phyloP scores from a whole-genome alignment of 2,113 vertebrate species.

The Plestiodon gilberti region DNA sequence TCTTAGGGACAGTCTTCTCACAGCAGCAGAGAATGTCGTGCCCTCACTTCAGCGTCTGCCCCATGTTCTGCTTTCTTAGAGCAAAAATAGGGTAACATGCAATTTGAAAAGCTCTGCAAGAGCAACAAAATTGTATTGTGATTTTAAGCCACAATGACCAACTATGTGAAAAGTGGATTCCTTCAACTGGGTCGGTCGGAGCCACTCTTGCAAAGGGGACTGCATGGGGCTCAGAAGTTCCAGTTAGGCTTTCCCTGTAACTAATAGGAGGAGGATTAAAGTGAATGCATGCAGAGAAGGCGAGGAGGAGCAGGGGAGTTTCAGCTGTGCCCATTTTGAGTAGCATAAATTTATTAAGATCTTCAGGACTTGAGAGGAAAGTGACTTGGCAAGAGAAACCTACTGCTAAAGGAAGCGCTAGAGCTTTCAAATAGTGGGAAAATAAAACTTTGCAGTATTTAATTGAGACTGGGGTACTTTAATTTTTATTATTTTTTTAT shows the following conservation, averaged over 20 bases:
- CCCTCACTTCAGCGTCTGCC: too few species aligned
- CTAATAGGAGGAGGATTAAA: not conserved
- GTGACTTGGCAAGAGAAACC: constrained; percentile 15
- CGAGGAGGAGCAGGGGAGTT: too few species aligned
- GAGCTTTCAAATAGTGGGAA: constrained; percentile 32
- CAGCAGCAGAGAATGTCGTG: too few species aligned
- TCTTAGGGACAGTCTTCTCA: too few species aligned
- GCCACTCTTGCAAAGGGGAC: too few species aligned
- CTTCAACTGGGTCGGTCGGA: not conserved
- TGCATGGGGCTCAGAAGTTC: not conserved
- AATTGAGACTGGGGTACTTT: constrained; percentile 31
- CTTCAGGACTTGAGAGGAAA: constrained; percentile 11
- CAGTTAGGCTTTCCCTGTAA: not conserved
- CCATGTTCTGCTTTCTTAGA: not conserved
- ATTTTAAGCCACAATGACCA: not conserved
- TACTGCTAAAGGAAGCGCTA: not conserved
- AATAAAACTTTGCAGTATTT: constrained; percentile 35
- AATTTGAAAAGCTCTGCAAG: not conserved
- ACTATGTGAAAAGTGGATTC: not conserved
- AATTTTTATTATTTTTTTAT: not conserved
- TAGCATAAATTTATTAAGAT: constrained; percentile 29
- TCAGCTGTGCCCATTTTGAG: constrained; percentile 2
- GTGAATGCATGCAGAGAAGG: not conserved
- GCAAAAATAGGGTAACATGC: not conserved
- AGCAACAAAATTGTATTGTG: not conserved